Base-by-base conservation (phyloP, 2,113 vertebrate genomes). In the Donacobius atricapilla region DNA sequence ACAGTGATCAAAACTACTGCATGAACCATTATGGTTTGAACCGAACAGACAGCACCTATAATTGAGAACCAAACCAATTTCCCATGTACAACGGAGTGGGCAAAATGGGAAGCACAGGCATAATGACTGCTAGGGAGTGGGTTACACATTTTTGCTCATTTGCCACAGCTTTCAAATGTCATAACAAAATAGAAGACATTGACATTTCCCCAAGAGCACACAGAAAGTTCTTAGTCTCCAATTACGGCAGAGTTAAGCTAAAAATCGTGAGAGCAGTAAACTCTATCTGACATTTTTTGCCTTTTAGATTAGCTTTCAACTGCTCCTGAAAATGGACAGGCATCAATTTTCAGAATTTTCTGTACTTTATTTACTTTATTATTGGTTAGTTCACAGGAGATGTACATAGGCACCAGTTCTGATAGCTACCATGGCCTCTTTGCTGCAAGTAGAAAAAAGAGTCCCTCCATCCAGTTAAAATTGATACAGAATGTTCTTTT, bases 151-250 rank as follows among this genome's bases (percentile, higher is more conserved):
- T 8, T 60, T 61, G 58, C 63, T 76, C 31, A 48, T 81, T 93
- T 93, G 87, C 79, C 85, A 92, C 60, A 83, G 68, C 39, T 88
- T 94, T 92, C 45, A 93, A 90, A 92, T 77, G 51, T 58, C 82
- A 60, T 81, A 83, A 83, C 37, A 68, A 91, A 91, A 69, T 10
- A 78, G 63, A 84, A 95, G 65, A 84, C 47, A 73, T 6, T 87
- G 83, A 91, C 70, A 87, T 96, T 91, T 91, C 85, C 77, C 81
- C 70, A 79, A 69, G n/a, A 93, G 53, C 27, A 11, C 39, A 66
- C 3, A 56, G 58, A 65, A 93, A 61, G 57, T 56, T 93, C 44
- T 87, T 85, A 65, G 57, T 73, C 53, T 85, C 45, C 50, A 83
- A 73, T 88, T 83, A 94, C 35, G 53, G 19, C 54, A 42, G 25